Evolutionary conservation across 2,113 vertebrate species (phyloP), one percentile per base, ranked within the genome.

Genomic region (Ardeotis arabs): DNA sequence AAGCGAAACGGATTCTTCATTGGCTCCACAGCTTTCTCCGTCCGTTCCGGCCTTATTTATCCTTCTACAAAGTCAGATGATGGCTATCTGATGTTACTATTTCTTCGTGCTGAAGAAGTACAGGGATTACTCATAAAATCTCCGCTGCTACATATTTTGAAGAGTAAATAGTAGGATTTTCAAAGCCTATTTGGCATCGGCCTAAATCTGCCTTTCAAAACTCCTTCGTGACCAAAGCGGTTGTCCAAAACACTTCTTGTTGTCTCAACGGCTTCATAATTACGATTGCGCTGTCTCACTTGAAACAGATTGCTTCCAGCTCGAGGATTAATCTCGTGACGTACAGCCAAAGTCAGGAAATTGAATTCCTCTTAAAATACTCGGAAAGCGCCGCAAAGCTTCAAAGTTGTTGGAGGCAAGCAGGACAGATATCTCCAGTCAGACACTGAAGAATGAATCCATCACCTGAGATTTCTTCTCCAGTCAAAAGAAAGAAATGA

Each of bases 181-280:
- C 70, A 89, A 95, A 95, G 60, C 77, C 69, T 94, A 37, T 87
- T 95, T 92, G 89, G 86, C 89, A 87, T 41, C 24, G 19, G 86
- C 89, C 95, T 96, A 84, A 92, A 90, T 93, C 91, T 95, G 92
- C 92, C 80, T 96, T 93, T 92, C 90, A 93, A 82, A 96, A 63
- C 78, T 96, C 89, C 87, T 94, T 76, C 1, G 31, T 93, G 86
- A 93, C 76, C 87, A 75, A 95, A 84, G 18, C 50, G 13, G 69
- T 91, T 84, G 91, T 89, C 86, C 95, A 94, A 93, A 87, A 69
- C 49, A 14, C 39, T 75, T 52, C 69, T 92, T 55, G 62, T 94
- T 92, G 77, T 89, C 84, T 96, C 90, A 68, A 83, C 73, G 93
- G 83, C 90, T 90, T 75, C 76, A 14, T 81, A 90, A 95, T 90